Base-by-base conservation (phyloP, 92 coral and sea anemone genomes). In the Bergia puertoricense region DNA sequence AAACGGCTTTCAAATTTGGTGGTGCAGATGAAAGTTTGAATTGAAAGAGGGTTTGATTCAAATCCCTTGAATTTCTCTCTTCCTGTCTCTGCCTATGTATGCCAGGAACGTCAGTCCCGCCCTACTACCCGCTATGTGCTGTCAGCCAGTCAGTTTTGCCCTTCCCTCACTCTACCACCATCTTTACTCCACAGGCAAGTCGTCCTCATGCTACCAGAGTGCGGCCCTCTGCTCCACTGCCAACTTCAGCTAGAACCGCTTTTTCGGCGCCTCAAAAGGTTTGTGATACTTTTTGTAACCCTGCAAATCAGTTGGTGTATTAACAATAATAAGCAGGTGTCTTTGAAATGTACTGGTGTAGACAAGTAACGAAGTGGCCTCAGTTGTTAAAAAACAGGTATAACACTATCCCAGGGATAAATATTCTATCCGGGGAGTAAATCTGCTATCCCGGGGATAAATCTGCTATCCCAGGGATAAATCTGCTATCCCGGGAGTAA, bases 181-280 rank as follows among this genome's bases (percentile, higher is more conserved):
- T 23, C 38, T 71, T 23, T 6, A 3, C 67, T 5, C 30, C 18
- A 45, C 77, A 84, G 87, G 15, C 44, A 7, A 84, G 67, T 69
- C 87, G 87, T 48, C 16, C 87, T 16, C 75, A 73, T 38, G 44
- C 79, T 44, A 56, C 78, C 69, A 84, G 68, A 66, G 7, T 36
- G 2, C 77, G 77, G 37, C 87, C 44, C 43, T 71, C 78, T 11
- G 87, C 87, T 0, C 44, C 87, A 38, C 44, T 84, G 9, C 78
- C 41, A 69, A 72, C 86, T 76, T 83, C 86, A n/a, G n/a, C 8
- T 41, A 84, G 74, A 84, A 50, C 79, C 38, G 77, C 62, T 57
- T 80, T 80, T 57, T 38, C 73, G 72, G 23, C 15, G 11, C 85
- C 68, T 84, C 87, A 43, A 8, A 84, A 84, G 87, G 87, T 84